Evolutionary conservation across 92 coral and sea anemone species (phyloP), one percentile per base, ranked within the genome.

Genomic region (Palythoa grandis): DNA sequence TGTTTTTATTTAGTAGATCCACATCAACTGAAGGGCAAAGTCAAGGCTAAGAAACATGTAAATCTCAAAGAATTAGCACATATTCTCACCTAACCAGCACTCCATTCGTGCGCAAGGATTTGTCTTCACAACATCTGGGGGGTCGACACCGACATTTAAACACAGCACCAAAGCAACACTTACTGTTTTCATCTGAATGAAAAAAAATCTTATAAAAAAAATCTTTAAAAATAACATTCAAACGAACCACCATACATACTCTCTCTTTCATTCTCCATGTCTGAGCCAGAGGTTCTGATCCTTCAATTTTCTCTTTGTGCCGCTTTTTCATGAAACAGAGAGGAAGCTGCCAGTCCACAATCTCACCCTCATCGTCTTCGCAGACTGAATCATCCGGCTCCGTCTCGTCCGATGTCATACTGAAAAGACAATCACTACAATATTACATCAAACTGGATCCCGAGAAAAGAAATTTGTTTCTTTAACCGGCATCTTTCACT

Each of bases 261-360:
- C 98, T 88, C 76, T 96, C 98, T 75, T 96, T 96, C 98, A 94
- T 96, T 71, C 98, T 91, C 98, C 98, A 96, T 86, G 98, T 94
- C 40, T 96, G 98, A 23, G 98, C 96, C 22, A 94, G 88, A 68
- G 95, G 95, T 67, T 92, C 84, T 22, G 96, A 88, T 70, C 98
- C 98, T 89, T 89, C 91, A 83, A 94, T 96, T 82, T 86, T 25
- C 77, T 96, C 98, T 88, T 93, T 93, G 87, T 96, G 98, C 48
- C 98, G 89, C 69, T 94, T 96, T 87, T 96, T 96, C 98, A 96
- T 93, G 80, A 96, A 96, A 85, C 98, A 94, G 58, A 96, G 88
- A 20, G 98, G 98, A 56, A 96, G 74, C 78, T 96, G 98, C 98
- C 98, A 96, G 91, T 96, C 98, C 57, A 96, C 93, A 13, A 96